Percentiles rank a stretch among this genome's conserved stretches.
Evolutionary conservation across 2,797 vertebrate genomes (phyloP).

Genomic region (Balearica regulorum): DNA sequence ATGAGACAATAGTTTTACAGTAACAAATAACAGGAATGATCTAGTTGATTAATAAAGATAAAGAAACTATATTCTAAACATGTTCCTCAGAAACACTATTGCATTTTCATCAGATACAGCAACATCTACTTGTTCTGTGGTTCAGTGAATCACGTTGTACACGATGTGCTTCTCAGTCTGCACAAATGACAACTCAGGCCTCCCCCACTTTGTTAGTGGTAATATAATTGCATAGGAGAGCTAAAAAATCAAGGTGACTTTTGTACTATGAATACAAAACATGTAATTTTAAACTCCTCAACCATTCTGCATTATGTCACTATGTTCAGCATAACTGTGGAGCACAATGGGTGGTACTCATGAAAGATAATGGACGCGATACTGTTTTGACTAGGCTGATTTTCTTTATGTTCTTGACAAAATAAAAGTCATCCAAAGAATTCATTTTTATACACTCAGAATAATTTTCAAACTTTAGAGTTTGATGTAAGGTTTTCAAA

Average conservation of each 20-base stretch:
- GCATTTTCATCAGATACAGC: background rate
- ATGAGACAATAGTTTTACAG: background rate
- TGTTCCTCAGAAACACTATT: background rate
- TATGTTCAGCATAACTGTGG: background rate
- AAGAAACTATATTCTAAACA: background rate
- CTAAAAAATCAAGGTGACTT: slow-evolving; percentile 14
- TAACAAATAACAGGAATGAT: background rate
- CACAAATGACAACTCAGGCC: background rate
- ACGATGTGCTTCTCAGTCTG: background rate
- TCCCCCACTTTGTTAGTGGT: background rate
- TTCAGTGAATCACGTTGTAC: background rate
- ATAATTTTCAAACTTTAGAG: background rate
- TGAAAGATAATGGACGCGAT: background rate
- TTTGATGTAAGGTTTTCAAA: background rate
- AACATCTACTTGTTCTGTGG: background rate
- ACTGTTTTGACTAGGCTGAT: background rate
- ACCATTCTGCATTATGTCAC: background rate
- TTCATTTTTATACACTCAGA: background rate
- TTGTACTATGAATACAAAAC: background rate
- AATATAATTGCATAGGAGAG: slow-evolving; percentile 24
- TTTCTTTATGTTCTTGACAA: background rate
- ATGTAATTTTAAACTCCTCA: background rate
- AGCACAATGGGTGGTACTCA: background rate
- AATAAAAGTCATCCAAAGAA: background rate
- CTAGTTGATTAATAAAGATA: background rate